These are phyloP conservation scores for Muricea muricata DNA, from an alignment of 92 coral and sea anemone genomes.

Conservation along the genomic window DNA sequence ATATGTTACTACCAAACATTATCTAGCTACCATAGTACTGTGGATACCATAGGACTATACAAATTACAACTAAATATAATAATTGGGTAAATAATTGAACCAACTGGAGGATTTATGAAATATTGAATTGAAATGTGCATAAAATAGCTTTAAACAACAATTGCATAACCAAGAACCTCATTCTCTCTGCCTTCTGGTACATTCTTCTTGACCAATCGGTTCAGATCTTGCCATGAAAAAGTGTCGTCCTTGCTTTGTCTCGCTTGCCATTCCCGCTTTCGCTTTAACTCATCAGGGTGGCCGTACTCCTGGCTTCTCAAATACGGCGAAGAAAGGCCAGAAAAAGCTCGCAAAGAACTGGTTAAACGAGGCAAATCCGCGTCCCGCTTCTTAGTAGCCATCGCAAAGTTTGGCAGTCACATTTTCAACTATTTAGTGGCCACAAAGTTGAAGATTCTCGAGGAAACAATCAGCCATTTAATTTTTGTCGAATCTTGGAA, in stretches of 20 bases:
- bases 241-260: slow-evolving; percentile 68
- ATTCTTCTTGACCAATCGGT: slow-evolving; percentile 54
- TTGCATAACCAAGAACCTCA: not conserved
- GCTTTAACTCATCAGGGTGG: slow-evolving; percentile 58
- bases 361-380: slow-evolving; percentile 93
- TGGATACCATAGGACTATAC: no score
- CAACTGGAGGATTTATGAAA: not conserved
- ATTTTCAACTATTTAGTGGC: not conserved
- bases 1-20: no score
- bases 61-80: no score
- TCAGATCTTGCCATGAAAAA: slow-evolving; percentile 83
- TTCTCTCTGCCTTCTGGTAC: slow-evolving; percentile 12
- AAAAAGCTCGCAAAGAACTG: slow-evolving; percentile 90
- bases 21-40: no score
- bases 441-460: not conserved
- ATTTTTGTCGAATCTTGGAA: not conserved
- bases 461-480: not conserved
- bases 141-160: not conserved
- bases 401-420: slow-evolving; percentile 32
- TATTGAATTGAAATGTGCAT: no score
- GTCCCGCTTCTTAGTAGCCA: slow-evolving; percentile 49
- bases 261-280: slow-evolving; percentile 81
- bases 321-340: slow-evolving; percentile 85
- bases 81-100: no score
- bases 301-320: slow-evolving; percentile 17